A percentile compares a stretch with the other conserved stretches of the same genome.
These are phyloP conservation scores for Pseudopodoces humilis DNA, from an alignment of 2,113 vertebrate species.

Conservation along the genomic window DNA sequence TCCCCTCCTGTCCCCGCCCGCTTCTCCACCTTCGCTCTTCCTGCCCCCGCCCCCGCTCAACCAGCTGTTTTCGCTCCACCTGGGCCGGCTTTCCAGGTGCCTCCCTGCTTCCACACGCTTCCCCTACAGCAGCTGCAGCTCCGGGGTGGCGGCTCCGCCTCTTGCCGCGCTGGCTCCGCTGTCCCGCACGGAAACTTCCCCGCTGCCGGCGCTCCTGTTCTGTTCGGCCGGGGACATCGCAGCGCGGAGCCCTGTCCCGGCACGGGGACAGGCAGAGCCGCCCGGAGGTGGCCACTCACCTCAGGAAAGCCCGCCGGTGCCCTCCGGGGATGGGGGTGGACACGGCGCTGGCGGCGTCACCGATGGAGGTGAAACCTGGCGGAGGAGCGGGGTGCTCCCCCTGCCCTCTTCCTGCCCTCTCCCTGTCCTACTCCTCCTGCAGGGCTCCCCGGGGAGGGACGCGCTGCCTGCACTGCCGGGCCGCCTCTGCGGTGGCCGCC, in stretches of 20 bases:
- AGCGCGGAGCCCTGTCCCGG: neutral
- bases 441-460: neutral
- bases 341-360: neutral
- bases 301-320: neutral
- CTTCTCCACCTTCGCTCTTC: constrained; percentile 7
- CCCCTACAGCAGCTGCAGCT: neutral
- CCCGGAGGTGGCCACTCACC: constrained; percentile 1
- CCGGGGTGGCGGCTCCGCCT: too few species aligned
- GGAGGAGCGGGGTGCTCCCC: neutral
- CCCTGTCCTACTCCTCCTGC: neutral
- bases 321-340: neutral
- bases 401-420: too few species aligned
- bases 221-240: fast-evolving
- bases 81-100: constrained; percentile 17
- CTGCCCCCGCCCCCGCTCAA: neutral
- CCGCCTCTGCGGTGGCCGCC: neutral
- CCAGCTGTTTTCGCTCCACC: constrained; percentile 1
- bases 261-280: neutral
- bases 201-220: neutral
- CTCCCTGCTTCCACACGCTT: neutral
- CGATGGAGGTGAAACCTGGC: neutral
- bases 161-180: neutral
- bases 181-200: neutral
- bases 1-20: neutral
- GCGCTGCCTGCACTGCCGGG: neutral